Evolutionary conservation across 1,140 invertebrate species (phyloP), one percentile per base, ranked within the genome.

Genomic region (Marisa cornuarietis): DNA sequence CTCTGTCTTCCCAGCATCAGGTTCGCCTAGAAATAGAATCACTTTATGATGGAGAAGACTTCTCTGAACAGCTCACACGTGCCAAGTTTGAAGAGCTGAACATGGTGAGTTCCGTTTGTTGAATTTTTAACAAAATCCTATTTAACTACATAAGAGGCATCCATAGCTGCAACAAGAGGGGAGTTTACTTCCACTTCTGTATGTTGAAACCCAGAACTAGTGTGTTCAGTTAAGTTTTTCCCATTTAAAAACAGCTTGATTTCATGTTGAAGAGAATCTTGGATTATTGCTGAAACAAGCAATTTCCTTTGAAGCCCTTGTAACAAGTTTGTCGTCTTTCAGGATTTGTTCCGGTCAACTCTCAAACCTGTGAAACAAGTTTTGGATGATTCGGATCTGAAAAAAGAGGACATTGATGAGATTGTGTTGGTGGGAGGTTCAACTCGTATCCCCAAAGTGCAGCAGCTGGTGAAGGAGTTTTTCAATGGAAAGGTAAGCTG

Each of bases 51-150:
- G 98, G 98, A 86, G 97, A 99, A 88, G 98, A 99, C 89, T 99
- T 99, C 94, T 98, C 96, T n/a, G 98, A 99, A 92, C 98, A 97
- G 18, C 93, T 99, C 68, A 99, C 99, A 79, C 94, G 99, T 88
- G 98, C 99, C 87, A 99, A 99, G 92, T 99, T 99, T 90, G 99
- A 99, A 91, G 99, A 99, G 91, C 92, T 99, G 88, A 99, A 99
- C 93, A 98, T 99, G 96, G 93, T 93, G 85, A 82, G 88, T 82
- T n/a, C 11, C 54, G 9, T 54, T 54, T n/a, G n/a, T 42, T 42
- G 31, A 42, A 42, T 42, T 42, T 4, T 42, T 6, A 42, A 42
- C 31, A 42, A 42, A 42, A 42, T 42, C 31, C 31, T 42, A 42
- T 42, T 42, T 42, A 42, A 42, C 31, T 4, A 6, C 31, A 42